Base-by-base conservation (phyloP, 2,797 vertebrate genomes). In the Otus scops region DNA sequence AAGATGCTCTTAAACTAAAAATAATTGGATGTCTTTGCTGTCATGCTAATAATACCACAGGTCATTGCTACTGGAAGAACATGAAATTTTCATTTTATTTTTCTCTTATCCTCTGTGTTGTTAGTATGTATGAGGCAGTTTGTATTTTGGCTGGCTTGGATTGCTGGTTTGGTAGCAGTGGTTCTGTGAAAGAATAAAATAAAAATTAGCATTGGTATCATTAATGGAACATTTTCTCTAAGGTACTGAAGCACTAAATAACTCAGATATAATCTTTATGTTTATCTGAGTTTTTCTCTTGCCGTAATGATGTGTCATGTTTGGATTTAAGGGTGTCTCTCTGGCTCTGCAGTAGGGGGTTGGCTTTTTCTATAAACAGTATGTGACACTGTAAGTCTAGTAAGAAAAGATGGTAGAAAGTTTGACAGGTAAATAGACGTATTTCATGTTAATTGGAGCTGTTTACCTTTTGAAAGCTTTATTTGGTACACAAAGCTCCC, bases 1-100 rank as follows among this genome's bases (percentile, higher is more conserved):
- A 15, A 78, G 70, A 38, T 87, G 74, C 74, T 94, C 45, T 94
- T 65, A 82, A 89, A 84, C 67, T 23, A 70, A 90, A 94, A 95
- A 79, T 91, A 81, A 76, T 82, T 92, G 80, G 60, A 41, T 92
- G 79, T 70, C 77, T 91, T 80, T 91, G 60, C 71, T 93, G 82
- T 79, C 85, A 28, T 71, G 43, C 34, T 91, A 77, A 57, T 94
- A 91, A 54, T 83, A 85, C 69, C 41, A 53, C 48, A 78, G 92
- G 85, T 95, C 79, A 82, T 70, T 61, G 67, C 63, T 88, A 7
- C 38, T 92, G 65, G 76, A 88, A 85, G 47, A 82, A 89, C 24
- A 39, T 53, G 24, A 87, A 64, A 67, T 63, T 92, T 84, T 87
- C 39, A 39, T 56, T 92, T 81, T 70, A 47, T 94, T 88, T 88